Conservation (phyloP, 2,888 invertebrate genomes). For the Drosophila suboccidentalis region DNA sequence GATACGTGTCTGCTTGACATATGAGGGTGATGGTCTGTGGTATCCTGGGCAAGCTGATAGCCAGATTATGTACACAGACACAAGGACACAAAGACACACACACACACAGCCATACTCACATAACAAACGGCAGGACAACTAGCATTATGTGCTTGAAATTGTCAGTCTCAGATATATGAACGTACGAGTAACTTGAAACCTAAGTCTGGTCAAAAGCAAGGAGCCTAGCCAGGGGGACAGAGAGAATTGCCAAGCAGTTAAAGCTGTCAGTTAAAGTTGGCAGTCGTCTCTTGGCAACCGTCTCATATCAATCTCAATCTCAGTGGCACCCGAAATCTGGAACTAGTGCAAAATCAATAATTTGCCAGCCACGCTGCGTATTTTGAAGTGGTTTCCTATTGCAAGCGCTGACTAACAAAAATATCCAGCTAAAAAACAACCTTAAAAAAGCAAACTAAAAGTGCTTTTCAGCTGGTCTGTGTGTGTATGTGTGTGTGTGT, state of each 20-base stretch:
- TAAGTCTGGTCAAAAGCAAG: conserved; percentile 3
- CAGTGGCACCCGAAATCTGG: conserved; percentile 57
- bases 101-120: conserved; percentile 5
- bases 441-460: conserved; percentile 44
- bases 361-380: conserved; percentile 43
- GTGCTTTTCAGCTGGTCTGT: conserved; percentile 16
- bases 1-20: conserved; percentile 67
- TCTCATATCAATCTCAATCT: conserved; percentile 12
- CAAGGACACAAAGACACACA: conserved; percentile 14
- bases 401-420: conserved; percentile 36
- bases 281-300: conserved; percentile 7
- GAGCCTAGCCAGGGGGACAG: conserved; percentile 5
- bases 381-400: conserved; percentile 67
- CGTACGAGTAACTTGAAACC: conserved; percentile 52
- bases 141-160: conserved; percentile 68
- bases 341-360: conserved; percentile 74
- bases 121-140: conserved; percentile 48
- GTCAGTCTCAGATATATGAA: conserved; percentile 56
- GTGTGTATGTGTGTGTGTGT: conserved; percentile 3
- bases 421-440: conserved; percentile 28
- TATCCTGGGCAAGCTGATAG: conserved; percentile 56
- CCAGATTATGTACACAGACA: conserved; percentile 62
- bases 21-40: conserved; percentile 30
- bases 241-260: conserved; percentile 44
- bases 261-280: conserved; percentile 57